Base-by-base conservation (phyloP, 2,113 vertebrate genomes). In the Megaceryle torquata region DNA sequence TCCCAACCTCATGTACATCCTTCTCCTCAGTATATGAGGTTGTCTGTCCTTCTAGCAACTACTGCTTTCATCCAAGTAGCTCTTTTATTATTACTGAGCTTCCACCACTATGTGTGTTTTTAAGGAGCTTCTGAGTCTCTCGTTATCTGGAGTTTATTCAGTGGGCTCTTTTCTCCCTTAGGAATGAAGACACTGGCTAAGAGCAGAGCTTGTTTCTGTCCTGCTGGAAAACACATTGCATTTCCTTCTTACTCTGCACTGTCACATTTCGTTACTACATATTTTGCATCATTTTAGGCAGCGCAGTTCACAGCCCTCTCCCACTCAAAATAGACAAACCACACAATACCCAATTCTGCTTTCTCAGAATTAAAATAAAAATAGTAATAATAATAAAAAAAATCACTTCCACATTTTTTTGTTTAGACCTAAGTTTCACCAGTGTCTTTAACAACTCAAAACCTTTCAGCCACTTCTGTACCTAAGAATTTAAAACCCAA, bases 141-240 rank as follows among this genome's bases (percentile, higher is more conserved):
- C 15, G 21, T 24, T 69, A 35, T 10, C 35, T 67, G 31, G 24
- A 3, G 1, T 53, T 82, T 70, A 14, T 74, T 46, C 51, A 54
- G 26, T 0, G 15, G 28, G 24, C 28, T 31, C 13, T 56, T 69
- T 46, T 20, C 50, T 83, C 17, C 12, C 57, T 68, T 37, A 33
- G 50, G 33, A 83, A 85, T 0, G 0, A 72, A 56, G 29, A n/a
- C 6, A 35, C 5, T 20, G 13, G 41, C 41, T 46, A 74, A 53
- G 5, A 83, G 41, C 59, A 92, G 59, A 72, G 31, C 41, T 74
- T 56, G 61, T 33, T 54, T 19, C 39, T 15, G 33, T 19, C n/a
- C 48, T 31, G 16, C 4, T 41, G 48, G 65, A 71, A 44, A 82
- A 78, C 39, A 69, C 29, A 6, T 20, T 4, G 18, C 7, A 9